These are phyloP conservation scores for Solenopsis invicta DNA, from an alignment of 1,140 invertebrate genomes.

Conservation along the genomic window DNA sequence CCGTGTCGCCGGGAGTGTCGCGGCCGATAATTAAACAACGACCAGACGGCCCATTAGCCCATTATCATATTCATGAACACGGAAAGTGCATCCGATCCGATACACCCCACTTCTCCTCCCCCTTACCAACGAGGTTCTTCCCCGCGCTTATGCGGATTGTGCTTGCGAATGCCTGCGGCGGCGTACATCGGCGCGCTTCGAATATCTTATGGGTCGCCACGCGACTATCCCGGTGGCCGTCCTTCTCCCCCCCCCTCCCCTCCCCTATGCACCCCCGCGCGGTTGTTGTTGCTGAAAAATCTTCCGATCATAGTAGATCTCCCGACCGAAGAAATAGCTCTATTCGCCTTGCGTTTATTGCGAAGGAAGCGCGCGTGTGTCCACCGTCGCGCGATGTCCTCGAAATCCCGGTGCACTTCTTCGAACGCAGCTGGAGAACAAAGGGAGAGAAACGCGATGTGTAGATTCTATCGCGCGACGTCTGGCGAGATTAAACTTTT, in stretches of 20 bases:
- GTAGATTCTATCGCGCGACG: slow-evolving; percentile 16
- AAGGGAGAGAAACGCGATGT: neutral
- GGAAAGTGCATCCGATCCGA: slow-evolving; percentile 85
- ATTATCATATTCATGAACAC: slow-evolving; percentile 87
- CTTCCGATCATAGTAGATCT: neutral
- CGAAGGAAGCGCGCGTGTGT: neutral
- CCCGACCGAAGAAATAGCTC: neutral
- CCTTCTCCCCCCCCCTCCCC: slow-evolving; percentile 11
- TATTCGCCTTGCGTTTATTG: neutral
- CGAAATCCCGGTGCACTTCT: neutral
- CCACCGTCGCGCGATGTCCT: neutral
- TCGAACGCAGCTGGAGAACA: neutral
- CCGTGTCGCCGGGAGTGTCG: slow-evolving; percentile 71
- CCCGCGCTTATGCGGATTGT: slow-evolving; percentile 67
- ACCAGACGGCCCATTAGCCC: slow-evolving; percentile 85
- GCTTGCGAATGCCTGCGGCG: slow-evolving; percentile 42
- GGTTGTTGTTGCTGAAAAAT: slow-evolving; percentile 5
- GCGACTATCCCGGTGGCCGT: slow-evolving; percentile 80
- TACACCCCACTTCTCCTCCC: slow-evolving; percentile 76
- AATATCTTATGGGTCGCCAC: slow-evolving; percentile 77
- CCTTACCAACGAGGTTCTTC: neutral
- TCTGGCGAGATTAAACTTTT: slow-evolving; percentile 22
- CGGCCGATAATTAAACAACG: slow-evolving; percentile 86
- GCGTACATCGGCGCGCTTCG: slow-evolving; percentile 29
- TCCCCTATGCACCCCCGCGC: neutral